Evolutionary conservation across 2,113 vertebrate species (phyloP).

Genomic region (Okapia johnstoni): DNA sequence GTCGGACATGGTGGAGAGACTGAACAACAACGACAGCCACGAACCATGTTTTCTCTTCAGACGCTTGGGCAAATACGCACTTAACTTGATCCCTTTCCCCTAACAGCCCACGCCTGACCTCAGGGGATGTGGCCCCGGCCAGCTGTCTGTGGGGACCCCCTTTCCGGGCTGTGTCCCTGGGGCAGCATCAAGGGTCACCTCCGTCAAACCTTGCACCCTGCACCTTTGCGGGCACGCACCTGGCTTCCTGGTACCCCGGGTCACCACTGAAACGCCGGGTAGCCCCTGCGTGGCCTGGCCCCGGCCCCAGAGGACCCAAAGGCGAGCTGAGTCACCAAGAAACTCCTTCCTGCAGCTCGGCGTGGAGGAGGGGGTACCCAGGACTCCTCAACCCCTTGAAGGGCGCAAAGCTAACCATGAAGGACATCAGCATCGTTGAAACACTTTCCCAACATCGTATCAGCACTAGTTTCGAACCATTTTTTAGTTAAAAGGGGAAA

Average conservation of each 20-base stretch:
- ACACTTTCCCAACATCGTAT: not conserved
- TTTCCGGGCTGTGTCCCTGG: no score
- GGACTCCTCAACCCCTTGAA: no score
- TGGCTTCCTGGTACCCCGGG: fast-evolving
- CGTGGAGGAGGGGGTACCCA: not conserved
- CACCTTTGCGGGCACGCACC: fast-evolving
- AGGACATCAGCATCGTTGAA: fast-evolving
- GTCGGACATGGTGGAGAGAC: fast-evolving
- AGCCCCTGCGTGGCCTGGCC: not conserved
- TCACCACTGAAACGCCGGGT: not conserved
- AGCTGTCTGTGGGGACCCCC: no score
- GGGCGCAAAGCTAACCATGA: not conserved
- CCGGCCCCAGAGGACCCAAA: not conserved
- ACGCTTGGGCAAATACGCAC: not conserved
- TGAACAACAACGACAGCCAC: fast-evolving
- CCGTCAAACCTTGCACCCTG: no score
- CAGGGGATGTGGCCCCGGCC: fast-evolving
- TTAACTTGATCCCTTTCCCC: not conserved
- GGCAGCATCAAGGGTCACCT: no score
- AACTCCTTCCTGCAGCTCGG: not conserved
- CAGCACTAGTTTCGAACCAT: not conserved
- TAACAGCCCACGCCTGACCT: not conserved
- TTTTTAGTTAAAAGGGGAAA: not conserved
- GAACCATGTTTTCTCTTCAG: not conserved
- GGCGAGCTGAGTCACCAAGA: not conserved